These are phyloP conservation scores for Zaprionus obscuricornis DNA, from an alignment of 2,888 invertebrate species.

Conservation along the genomic window DNA sequence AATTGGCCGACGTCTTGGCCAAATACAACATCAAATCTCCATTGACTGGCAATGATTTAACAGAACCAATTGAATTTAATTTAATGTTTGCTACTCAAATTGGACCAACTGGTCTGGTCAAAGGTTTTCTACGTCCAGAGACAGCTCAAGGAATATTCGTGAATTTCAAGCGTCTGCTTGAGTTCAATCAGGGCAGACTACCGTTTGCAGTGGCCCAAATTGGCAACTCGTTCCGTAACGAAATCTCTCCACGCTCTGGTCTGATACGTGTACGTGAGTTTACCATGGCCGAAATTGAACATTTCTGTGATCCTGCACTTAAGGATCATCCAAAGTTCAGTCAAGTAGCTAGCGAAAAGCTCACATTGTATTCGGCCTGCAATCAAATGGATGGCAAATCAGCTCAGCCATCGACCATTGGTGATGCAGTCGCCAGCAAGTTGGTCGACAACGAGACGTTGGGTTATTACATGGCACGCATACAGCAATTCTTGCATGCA, in stretches of 20 bases:
- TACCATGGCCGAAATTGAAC: conserved; percentile 99
- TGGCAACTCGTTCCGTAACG: conserved; percentile 98
- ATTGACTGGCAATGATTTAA: conserved; percentile 95
- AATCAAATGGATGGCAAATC: conserved; percentile 99
- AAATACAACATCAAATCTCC: conserved; percentile 98
- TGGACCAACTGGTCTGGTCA: conserved; percentile 97
- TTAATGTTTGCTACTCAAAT: conserved; percentile 99
- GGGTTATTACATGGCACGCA: conserved; percentile 98
- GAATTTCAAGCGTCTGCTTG: conserved; percentile 98
- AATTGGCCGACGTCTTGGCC: conserved; percentile 93
- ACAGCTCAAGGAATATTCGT: conserved; percentile 99
- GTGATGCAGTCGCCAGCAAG: conserved; percentile 91
- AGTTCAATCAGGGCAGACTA: conserved; percentile 97
- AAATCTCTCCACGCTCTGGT: conserved; percentile 99
- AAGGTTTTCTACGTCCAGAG: conserved; percentile 97
- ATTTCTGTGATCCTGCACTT: conserved; percentile 96
- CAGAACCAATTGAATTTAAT: conserved; percentile 99
- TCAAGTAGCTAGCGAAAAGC: conserved; percentile 88
- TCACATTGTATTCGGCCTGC: conserved; percentile 96
- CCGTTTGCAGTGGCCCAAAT: conserved; percentile 99
- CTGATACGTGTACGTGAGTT: conserved; percentile 98
- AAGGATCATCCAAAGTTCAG: conserved; percentile 96
- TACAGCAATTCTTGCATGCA: conserved; percentile 93
- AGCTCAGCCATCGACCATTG: conserved; percentile 90
- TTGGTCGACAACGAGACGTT: conserved; percentile 98